These are phyloP conservation scores for Otocyon megalotis DNA, from an alignment of 2,113 vertebrate species.

Conservation along the genomic window DNA sequence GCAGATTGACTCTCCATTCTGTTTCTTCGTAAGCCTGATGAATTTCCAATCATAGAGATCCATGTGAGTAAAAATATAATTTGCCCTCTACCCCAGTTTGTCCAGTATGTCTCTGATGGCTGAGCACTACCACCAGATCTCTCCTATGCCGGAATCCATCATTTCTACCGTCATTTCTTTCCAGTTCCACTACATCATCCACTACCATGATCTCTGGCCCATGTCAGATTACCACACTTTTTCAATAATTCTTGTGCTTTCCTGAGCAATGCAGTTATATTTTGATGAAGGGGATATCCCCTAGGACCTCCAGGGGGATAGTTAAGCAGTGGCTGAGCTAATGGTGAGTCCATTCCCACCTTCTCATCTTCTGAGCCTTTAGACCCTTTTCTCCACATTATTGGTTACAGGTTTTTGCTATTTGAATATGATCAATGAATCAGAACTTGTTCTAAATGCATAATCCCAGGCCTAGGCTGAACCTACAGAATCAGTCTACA, in stretches of 20 bases:
- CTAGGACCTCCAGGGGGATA: neutral
- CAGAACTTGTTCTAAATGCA: slow-evolving; percentile 7
- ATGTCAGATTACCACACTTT: neutral
- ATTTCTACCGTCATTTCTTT: slow-evolving; percentile 7
- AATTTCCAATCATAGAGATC: neutral
- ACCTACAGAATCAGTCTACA: neutral
- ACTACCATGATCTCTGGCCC: neutral
- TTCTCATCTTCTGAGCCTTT: neutral
- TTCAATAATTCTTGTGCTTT: neutral
- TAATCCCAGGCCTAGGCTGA: neutral
- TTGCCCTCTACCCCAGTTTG: neutral
- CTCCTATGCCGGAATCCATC: neutral
- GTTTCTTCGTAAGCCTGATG: neutral
- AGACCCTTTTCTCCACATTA: neutral
- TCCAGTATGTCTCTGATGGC: neutral
- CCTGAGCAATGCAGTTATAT: neutral
- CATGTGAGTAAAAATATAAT: neutral
- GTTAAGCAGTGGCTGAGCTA: neutral
- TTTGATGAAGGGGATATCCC: neutral
- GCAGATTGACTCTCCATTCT: neutral
- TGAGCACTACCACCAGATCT: neutral
- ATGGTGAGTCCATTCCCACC: neutral
- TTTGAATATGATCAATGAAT: neutral
- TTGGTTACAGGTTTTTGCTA: neutral
- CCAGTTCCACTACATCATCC: neutral